Base-by-base conservation (phyloP, 2,888 invertebrate species). In the Amphipyra berbera region DNA sequence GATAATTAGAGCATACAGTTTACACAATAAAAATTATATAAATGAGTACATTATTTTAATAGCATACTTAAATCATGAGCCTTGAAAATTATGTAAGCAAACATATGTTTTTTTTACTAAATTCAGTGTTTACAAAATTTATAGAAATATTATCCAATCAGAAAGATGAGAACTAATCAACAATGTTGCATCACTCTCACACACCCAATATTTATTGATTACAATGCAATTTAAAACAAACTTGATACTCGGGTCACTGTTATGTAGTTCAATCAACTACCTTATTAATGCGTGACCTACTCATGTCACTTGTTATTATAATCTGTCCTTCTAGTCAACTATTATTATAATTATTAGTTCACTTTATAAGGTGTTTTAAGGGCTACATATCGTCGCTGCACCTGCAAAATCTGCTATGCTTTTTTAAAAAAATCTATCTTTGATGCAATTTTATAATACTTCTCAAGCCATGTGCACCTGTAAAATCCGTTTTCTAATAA, bases 1-100 rank as follows among this genome's bases (percentile, higher is more conserved):
- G 12, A 46, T 52, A 38, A 14, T 30, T 69, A 42, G 65, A 48
- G 50, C 61, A 68, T 63, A 15, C 40, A 55, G 45, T 21, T 42
- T 48, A 30, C 13, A 48, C 33, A 63, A 45, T 48, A 35, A 37
- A 30, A 54, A 58, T 40, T 57, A 41, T 10, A 58, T 50, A 8
- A 58, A 35, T 35, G 30, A 14, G 38, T 56, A 37, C 10, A 21
- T 40, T 30, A 47, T 35, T 37, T 37, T 37, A 3, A 37, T 37
- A 2, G 37, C 12, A 37, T 37, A 37, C 7, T 30, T 30, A 30
- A 30, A 7, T 6, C 6, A 30, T 4, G 1, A 30, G 30, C 30
- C 30, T 30, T 4, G 2, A 30, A 30, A 30, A 21, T 21, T 21
- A 21, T 21, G 21, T 21, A 21, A 21, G 3, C 21, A 2, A 2